phyloP scores from a whole-genome alignment of 1,140 invertebrate species.

The Drosophila ananassae region DNA sequence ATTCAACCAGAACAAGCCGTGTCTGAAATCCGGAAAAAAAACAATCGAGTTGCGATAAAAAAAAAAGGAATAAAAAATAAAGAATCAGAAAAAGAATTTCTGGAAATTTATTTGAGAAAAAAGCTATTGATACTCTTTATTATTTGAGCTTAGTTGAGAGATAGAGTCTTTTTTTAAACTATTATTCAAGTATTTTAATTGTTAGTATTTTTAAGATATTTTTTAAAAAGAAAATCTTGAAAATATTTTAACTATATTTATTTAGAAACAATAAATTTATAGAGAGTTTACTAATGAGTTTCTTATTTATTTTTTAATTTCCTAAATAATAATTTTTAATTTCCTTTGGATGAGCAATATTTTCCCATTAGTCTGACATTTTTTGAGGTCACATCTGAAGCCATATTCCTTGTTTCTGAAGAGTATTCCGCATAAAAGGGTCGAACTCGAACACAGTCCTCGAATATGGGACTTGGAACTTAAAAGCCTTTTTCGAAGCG shows the following conservation, averaged over 20 bases:
- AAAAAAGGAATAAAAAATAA: conserved; percentile 17
- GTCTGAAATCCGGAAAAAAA: conserved; percentile 4
- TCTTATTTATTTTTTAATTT: too few species aligned
- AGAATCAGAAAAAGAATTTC: conserved; percentile 13
- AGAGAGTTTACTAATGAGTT: too few species aligned
- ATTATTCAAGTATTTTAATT: too few species aligned
- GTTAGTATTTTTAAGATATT: too few species aligned
- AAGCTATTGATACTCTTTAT: neutral
- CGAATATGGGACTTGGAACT: conserved; percentile 17
- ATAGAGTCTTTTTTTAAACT: too few species aligned
- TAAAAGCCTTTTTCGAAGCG: conserved; percentile 43
- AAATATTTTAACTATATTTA: too few species aligned
- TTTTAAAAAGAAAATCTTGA: too few species aligned
- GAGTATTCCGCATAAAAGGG: conserved; percentile 31
- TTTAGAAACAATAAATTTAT: too few species aligned
- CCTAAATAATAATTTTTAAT: too few species aligned
- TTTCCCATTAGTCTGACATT: neutral
- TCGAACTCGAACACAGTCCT: conserved; percentile 15
- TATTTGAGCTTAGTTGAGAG: neutral
- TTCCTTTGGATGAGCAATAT: too few species aligned
- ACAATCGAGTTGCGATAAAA: conserved; percentile 12
- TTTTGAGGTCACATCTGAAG: neutral
- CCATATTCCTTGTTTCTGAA: conserved; percentile 8
- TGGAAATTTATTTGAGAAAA: conserved; percentile 1
- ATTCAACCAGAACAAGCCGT: conserved; percentile 15